phyloP scores from a whole-genome alignment of 2,113 vertebrate genomes.

The Antennarius striatus region DNA sequence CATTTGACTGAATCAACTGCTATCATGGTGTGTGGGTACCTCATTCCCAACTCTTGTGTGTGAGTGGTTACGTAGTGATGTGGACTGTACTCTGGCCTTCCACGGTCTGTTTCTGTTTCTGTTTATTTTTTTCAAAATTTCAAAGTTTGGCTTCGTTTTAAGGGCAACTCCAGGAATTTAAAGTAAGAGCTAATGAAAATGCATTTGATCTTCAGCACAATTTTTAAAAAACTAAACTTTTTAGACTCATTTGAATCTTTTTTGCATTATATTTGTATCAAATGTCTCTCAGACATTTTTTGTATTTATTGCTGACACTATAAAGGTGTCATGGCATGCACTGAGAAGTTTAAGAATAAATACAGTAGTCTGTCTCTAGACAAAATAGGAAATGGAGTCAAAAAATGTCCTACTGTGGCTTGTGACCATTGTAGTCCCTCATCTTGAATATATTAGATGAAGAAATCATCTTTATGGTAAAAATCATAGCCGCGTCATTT shows the following conservation, averaged over 20 bases:
- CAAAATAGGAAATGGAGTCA: constrained; percentile 17
- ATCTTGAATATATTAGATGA: neutral
- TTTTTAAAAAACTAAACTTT: too few relatives aligned
- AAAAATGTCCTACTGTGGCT: constrained; percentile 1
- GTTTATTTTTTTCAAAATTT: neutral
- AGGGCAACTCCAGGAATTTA: too few relatives aligned
- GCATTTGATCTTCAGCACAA: too few relatives aligned
- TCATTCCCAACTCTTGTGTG: neutral
- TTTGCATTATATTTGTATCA: neutral
- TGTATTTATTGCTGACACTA: neutral
- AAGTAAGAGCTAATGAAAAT: too few relatives aligned
- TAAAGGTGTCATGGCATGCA: constrained; percentile 31
- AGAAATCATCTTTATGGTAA: too few relatives aligned
- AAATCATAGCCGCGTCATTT: too few relatives aligned
- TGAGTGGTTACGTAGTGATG: constrained; percentile 33
- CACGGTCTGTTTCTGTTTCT: constrained; percentile 36
- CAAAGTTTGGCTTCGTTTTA: neutral
- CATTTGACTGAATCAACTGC: too few relatives aligned
- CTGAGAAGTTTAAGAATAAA: constrained; percentile 33
- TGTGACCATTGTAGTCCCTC: neutral
- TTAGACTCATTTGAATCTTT: too few relatives aligned
- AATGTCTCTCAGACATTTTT: constrained; percentile 6
- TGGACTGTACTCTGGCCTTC: constrained; percentile 75
- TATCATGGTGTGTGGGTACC: too few relatives aligned
- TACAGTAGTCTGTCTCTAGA: constrained; percentile 30